These are phyloP conservation scores for Thinocorus orbignyianus DNA, from an alignment of 2,113 vertebrate genomes.

Conservation along the genomic window DNA sequence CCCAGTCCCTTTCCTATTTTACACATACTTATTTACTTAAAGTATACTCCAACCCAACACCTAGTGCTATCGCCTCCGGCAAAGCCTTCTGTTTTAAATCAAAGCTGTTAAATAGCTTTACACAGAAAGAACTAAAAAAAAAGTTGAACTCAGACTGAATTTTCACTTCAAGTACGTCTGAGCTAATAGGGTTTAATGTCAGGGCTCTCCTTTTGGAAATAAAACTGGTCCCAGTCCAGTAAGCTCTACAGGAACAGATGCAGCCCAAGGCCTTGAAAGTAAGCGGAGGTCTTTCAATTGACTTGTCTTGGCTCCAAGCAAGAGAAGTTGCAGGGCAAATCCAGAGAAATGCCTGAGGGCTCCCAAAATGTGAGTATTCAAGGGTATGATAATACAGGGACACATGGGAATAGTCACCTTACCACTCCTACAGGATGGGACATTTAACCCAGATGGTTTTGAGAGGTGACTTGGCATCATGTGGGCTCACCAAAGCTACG, in stretches of 20 bases:
- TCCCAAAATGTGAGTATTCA: background rate
- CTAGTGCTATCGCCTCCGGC: background rate
- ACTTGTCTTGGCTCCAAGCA: background rate
- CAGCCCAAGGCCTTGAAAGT: background rate
- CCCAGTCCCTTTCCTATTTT: background rate
- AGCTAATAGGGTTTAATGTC: background rate
- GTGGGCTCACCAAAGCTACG: background rate
- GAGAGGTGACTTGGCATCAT: background rate
- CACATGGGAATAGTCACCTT: background rate
- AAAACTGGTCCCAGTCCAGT: background rate
- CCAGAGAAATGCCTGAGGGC: background rate
- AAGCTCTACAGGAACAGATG: background rate
- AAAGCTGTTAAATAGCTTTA: conserved; percentile 35
- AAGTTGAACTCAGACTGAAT: background rate
- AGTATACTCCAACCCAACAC: background rate
- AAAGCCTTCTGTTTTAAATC: conserved; percentile 46
- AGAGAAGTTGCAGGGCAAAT: background rate
- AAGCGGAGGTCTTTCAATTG: background rate
- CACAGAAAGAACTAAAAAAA: background rate
- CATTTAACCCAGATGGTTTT: background rate
- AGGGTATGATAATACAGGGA: background rate
- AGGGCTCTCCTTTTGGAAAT: background rate
- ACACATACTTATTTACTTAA: conserved; percentile 15
- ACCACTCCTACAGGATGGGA: background rate
- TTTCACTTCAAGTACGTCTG: background rate